Conservation (phyloP, 2,797 vertebrate species). For the Eulemur albifrons region DNA sequence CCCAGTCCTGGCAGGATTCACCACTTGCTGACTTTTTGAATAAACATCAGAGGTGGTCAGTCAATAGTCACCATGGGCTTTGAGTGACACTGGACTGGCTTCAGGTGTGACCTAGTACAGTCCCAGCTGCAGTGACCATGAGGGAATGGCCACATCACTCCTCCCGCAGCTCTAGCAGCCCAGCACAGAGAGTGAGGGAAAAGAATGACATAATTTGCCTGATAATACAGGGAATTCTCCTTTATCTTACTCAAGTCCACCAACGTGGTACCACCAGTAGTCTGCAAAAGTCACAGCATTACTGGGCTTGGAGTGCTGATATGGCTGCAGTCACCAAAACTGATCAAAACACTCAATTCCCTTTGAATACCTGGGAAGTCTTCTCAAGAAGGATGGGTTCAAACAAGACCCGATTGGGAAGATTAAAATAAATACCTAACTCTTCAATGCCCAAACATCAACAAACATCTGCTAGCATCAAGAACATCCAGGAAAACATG, state of each 20-base stretch:
- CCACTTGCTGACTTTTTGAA: background rate
- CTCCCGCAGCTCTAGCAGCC: background rate
- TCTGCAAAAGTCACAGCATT: background rate
- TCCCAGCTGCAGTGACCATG: background rate
- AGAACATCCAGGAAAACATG: background rate
- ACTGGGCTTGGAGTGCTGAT: background rate
- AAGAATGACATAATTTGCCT: background rate
- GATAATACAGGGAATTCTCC: background rate
- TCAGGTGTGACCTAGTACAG: background rate
- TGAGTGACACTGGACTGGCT: background rate
- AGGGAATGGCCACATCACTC: background rate
- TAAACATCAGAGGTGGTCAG: background rate
- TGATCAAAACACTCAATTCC: background rate
- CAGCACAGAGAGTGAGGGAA: background rate
- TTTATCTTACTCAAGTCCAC: background rate
- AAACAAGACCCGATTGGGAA: background rate
- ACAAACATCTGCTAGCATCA: background rate
- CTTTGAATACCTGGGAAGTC: background rate
- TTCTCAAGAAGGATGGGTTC: background rate
- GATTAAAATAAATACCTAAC: background rate
- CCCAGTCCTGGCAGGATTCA: background rate
- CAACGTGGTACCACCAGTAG: background rate
- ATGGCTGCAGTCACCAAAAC: background rate
- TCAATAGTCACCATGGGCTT: background rate
- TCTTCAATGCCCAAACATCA: background rate